These are phyloP conservation scores for Scomberomorus guttatus DNA, from an alignment of 2,797 vertebrate genomes.

Conservation along the genomic window DNA sequence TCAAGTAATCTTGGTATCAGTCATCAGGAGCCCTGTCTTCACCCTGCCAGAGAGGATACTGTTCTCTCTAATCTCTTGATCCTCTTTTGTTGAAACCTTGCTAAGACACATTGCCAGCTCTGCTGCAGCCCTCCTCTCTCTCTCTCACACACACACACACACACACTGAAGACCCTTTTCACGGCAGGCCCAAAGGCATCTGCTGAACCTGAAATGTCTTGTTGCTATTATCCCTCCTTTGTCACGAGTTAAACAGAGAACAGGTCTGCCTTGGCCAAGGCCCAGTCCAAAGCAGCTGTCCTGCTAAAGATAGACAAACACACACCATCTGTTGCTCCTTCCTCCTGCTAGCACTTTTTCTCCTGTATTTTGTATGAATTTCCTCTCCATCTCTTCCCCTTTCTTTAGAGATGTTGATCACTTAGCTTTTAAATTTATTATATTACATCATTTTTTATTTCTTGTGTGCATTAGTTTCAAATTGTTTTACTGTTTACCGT, in stretches of 20 bases:
- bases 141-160: neutral
- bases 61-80: constrained; percentile 77
- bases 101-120: constrained; percentile 48
- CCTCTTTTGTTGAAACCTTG: constrained; percentile 76
- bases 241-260: constrained; percentile 66
- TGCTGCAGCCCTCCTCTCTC: constrained; percentile 9
- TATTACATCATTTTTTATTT: too few relatives aligned
- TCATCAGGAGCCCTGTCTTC: constrained; percentile 56
- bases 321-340: constrained; percentile 72
- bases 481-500: too few relatives aligned
- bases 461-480: too few relatives aligned
- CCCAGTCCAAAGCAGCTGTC: constrained; percentile 71
- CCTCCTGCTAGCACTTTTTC: constrained; percentile 26
- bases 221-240: constrained; percentile 58
- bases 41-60: constrained; percentile 58
- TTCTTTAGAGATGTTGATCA: constrained; percentile 49
- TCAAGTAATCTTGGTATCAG: constrained; percentile 63
- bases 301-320: constrained; percentile 67
- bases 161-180: constrained; percentile 32
- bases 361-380: constrained; percentile 18
- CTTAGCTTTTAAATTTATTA: too few relatives aligned
- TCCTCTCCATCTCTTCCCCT: constrained; percentile 41
- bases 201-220: constrained; percentile 64
- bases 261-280: constrained; percentile 59
- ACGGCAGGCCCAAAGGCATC: constrained; percentile 43